Base-by-base conservation (phyloP, 2,113 vertebrate species). In the Mormoops blainvillei region DNA sequence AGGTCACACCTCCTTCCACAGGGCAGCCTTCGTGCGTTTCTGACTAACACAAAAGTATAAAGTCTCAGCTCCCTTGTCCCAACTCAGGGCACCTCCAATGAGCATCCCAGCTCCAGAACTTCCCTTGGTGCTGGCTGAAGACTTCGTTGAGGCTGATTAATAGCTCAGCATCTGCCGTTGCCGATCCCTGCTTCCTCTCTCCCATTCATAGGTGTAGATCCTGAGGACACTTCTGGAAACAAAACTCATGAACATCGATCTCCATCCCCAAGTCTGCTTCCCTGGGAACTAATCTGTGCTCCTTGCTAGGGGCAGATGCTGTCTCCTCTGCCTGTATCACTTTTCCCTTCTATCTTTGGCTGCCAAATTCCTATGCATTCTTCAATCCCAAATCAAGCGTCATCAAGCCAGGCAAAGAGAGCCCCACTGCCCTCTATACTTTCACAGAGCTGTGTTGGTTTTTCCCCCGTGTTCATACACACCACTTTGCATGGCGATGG, bases 21-120 rank as follows among this genome's bases (percentile, higher is more conserved):
- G 1, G 41, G 22, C 10, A 24, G 24, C 24, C 43, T 33, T 19
- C 1, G 0, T n/a, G 16, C 3, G 26, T 0, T 18, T 73, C n/a
- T 77, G 52, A 50, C 45, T 9, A 26, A 14, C 67, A 73, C 28
- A 5, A 73, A 19, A 20, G 0, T 22, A 4, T 12, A 0, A 43
- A 61, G 26, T 20, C 4, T 41, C 41, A 22, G 20, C 16, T 28
- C 4, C 18, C 19, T 20, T 52, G 2, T 5, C 15, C 26, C 63
- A 85, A 65, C 48, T 22, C 24, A 73, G 9, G 26, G 41, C 14
- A n/a, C 38, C 54, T 52, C 10, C 54, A 45, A 38, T 48, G 54
- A 41, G 8, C 1, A 24, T 28, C 38, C 1, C 24, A 26, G 7
- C 33, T 45, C 48, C 36, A 93, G 20, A 74, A 26, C 33, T 15